Percentiles rank a stretch among this genome's conserved stretches.
phyloP scores from a whole-genome alignment of 2,113 vertebrate species.

The Mola mola region DNA sequence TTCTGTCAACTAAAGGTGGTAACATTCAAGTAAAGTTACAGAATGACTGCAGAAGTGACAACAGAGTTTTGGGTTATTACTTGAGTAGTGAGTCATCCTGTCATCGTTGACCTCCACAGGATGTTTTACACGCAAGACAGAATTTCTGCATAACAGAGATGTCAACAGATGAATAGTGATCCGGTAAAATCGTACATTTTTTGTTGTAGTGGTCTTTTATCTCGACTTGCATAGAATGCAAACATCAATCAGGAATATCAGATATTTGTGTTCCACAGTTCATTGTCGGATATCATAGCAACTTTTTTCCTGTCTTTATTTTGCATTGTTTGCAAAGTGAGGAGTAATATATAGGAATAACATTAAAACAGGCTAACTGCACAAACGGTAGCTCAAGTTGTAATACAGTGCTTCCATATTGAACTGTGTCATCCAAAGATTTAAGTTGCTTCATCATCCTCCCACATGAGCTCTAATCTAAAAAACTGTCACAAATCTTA shows the following conservation, averaged over 20 bases:
- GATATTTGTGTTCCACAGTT: too few relatives aligned
- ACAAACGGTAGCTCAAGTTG: too few relatives aligned
- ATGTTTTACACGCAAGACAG: background rate
- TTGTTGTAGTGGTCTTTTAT: background rate
- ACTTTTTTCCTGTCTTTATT: too few relatives aligned
- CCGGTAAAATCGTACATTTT: background rate
- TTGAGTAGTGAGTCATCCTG: conserved; percentile 20
- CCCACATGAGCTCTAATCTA: too few relatives aligned
- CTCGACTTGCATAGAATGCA: too few relatives aligned
- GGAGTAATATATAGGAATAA: too few relatives aligned
- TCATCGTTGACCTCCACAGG: background rate
- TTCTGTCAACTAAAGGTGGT: conserved; percentile 9
- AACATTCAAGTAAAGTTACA: background rate
- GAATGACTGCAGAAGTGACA: conserved; percentile 1
- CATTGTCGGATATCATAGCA: too few relatives aligned
- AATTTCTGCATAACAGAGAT: conserved; percentile 3
- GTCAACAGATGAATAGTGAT: conserved; percentile 4
- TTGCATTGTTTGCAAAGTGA: too few relatives aligned
- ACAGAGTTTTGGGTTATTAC: conserved; percentile 7
- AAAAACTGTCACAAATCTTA: too few relatives aligned
- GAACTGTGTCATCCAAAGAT: background rate
- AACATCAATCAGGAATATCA: too few relatives aligned
- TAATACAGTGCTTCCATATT: too few relatives aligned
- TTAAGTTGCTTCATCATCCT: background rate
- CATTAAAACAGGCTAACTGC: too few relatives aligned